Percentiles rank a stretch among this genome's conserved stretches.
Evolutionary conservation across 2,113 vertebrate genomes (phyloP).

Genomic region (Crotalus helleri): DNA sequence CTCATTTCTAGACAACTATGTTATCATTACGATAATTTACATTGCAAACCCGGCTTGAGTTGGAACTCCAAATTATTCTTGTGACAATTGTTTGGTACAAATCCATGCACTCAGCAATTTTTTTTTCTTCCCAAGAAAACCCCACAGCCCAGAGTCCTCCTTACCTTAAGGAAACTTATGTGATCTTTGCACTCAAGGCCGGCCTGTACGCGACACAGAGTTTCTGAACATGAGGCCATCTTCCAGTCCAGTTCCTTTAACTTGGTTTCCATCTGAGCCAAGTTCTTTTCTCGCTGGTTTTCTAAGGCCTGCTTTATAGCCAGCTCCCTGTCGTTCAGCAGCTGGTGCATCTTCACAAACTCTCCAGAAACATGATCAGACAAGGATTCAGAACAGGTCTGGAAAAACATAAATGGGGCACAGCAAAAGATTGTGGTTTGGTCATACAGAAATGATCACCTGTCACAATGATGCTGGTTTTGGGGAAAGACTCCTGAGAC

Average conservation of each 20-base stretch:
- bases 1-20: neutral
- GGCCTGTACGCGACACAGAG: neutral
- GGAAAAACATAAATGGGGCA: too few species aligned
- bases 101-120: neutral
- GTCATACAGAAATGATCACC: neutral
- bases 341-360: constrained; percentile 23
- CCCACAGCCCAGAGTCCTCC: neutral
- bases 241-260: constrained; percentile 22
- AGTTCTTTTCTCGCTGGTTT: constrained; percentile 14
- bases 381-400: constrained; percentile 22
- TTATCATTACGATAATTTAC: neutral
- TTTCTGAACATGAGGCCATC: constrained; percentile 13
- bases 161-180: constrained; percentile 26
- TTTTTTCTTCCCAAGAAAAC: neutral
- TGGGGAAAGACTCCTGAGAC: neutral
- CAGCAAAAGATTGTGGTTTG: neutral
- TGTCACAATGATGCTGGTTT: neutral
- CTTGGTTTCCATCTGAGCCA: constrained; percentile 22
- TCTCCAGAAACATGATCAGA: constrained; percentile 23
- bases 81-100: neutral
- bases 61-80: too few species aligned
- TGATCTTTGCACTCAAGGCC: constrained; percentile 20
- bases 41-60: neutral
- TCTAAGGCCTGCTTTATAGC: constrained; percentile 16
- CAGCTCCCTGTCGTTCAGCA: constrained; percentile 11